Base-by-base conservation (phyloP, 2,797 vertebrate genomes). In the Enteromius mattozi region DNA sequence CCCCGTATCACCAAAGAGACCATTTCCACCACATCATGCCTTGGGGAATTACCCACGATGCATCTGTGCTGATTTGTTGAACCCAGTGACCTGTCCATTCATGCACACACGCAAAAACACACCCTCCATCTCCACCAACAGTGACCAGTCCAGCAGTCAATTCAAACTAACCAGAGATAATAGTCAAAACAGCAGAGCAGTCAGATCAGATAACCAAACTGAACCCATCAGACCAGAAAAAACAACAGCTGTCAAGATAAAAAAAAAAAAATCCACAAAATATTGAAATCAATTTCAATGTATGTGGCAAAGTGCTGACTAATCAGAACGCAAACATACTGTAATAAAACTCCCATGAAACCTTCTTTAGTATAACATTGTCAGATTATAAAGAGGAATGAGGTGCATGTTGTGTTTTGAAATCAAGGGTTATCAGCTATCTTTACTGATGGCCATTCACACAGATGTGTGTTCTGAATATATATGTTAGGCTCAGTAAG, bases 21-120 rank as follows among this genome's bases (percentile, higher is more conserved):
- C 45, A 49, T 82, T 72, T 78, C 78, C 71, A 81, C 61, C 69
- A 47, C 42, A 75, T 80, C 19, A 76, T 47, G 68, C 78, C 24
- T 69, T 59, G 16, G 45, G 78, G 49, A 81, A 76, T 68, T 80
- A 75, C 71, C 49, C 78, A 75, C 14, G 3, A 80, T 61, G 27
- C 78, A 81, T 77, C 6, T 61, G 78, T 76, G 47, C 37, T 16
- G 21, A 78, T 63, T 21, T 8, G 54, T 54, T 75, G 35, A 74
- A 83, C 78, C 30, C 33, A 13, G 33, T 85, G 78, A 75, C 69
- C 30, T 65, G 68, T 78, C 21, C 14, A 79, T 61, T 51, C 30
- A 51, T 66, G 33, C 61, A 49, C 10, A 27, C 2, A 9, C 9
- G 10, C 56, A 65, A 47, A 56, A 65, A 63, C 13, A 40, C 81